These are phyloP conservation scores for Oscheius myriophilus DNA, from an alignment of 2,888 invertebrate species.

Conservation along the genomic window DNA sequence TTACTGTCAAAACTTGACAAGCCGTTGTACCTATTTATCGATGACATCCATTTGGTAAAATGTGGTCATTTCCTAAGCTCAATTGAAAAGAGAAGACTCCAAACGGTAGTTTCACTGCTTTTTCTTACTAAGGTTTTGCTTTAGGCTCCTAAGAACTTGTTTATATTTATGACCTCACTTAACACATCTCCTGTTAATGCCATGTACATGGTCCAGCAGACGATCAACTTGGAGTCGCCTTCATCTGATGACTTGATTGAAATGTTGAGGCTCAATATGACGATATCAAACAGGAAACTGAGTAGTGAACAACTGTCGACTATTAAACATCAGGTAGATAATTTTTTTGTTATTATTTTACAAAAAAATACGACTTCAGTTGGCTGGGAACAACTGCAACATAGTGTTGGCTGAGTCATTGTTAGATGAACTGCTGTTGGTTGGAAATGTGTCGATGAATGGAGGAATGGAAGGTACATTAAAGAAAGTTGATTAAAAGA, in stretches of 20 bases:
- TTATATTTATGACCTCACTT: conserved; percentile 45
- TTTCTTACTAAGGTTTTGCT: neutral
- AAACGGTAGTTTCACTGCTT: neutral
- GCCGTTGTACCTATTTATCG: conserved; percentile 65
- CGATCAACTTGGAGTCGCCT: conserved; percentile 48
- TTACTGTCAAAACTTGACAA: conserved; percentile 38
- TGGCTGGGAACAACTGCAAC: conserved; percentile 36
- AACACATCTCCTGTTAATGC: conserved; percentile 45
- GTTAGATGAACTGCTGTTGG: conserved; percentile 42
- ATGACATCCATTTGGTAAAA: conserved; percentile 65
- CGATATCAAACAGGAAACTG: conserved; percentile 39
- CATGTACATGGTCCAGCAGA: conserved; percentile 46
- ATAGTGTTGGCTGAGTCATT: conserved; percentile 39
- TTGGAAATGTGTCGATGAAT: conserved; percentile 31
- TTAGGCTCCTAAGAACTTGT: conserved; percentile 46
- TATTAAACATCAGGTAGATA: conserved; percentile 42
- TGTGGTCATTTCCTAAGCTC: conserved; percentile 54
- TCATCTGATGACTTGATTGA: conserved; percentile 47
- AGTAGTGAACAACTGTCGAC: conserved; percentile 46
- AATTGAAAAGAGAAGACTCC: conserved; percentile 9
- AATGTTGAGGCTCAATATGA: conserved; percentile 48
- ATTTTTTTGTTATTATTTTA: neutral
- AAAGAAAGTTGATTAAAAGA: neutral
- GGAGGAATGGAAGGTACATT: conserved; percentile 44
- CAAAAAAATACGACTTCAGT: conserved; percentile 28